Evolutionary conservation across 2,797 vertebrate species (phyloP).

Genomic region (Micropoecilia bifurca): DNA sequence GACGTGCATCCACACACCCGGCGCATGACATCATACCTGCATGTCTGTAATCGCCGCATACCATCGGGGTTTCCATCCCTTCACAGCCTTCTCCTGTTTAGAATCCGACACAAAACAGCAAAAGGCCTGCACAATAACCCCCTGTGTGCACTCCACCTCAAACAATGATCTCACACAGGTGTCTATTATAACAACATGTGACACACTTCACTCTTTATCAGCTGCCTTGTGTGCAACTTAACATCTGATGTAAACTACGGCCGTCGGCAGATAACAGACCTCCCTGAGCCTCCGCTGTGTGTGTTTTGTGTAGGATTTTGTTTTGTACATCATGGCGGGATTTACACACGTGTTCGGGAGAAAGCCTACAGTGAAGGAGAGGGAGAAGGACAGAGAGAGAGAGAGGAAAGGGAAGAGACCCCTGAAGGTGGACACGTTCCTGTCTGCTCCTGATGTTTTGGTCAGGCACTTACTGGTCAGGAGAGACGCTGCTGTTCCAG

Average conservation of each 20-base stretch:
- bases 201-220: conserved; percentile 82
- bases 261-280: conserved; percentile 77
- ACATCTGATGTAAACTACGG: conserved; percentile 66
- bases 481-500: conserved; percentile 80
- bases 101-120: conserved; percentile 76
- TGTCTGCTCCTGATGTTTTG: conserved; percentile 90
- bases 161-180: conserved; percentile 85
- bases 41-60: conserved; percentile 83
- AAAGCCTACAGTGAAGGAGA: conserved; percentile 84
- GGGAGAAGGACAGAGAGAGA: conserved; percentile 85
- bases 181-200: conserved; percentile 81
- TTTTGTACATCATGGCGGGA: conserved; percentile 92
- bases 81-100: conserved; percentile 72
- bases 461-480: conserved; percentile 87
- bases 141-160: conserved; percentile 71
- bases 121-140: conserved; percentile 71
- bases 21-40: conserved; percentile 83
- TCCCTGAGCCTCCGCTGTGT: conserved; percentile 59
- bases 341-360: conserved; percentile 91
- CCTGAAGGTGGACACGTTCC: conserved; percentile 91
- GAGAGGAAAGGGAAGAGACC: conserved; percentile 85
- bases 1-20: conserved; percentile 55
- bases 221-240: conserved; percentile 60
- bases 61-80: conserved; percentile 81
- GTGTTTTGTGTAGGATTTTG: conserved; percentile 87